Base-by-base conservation (phyloP, 2,113 vertebrate species). In the Stegastes partitus region DNA sequence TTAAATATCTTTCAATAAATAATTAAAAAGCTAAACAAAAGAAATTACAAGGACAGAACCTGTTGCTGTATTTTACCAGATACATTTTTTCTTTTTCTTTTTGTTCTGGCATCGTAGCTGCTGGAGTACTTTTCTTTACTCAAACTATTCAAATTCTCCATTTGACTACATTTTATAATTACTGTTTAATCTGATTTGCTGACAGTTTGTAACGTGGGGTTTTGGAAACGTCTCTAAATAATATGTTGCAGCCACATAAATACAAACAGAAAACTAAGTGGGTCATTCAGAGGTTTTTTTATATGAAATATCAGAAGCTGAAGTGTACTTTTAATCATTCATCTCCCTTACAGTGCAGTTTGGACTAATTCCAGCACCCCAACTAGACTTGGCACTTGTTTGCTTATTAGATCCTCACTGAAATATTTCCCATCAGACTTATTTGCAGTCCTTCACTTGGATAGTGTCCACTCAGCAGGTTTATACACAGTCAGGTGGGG, bases 381-480 rank as follows among this genome's bases (percentile, higher is more conserved):
- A 22, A 10, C 14, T 34, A 10, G 31, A 34, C 31, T 34, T 34
- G 31, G 31, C 31, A 9, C 31, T 34, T 8, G 7, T 34, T 34
- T 34, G 6, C 10, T 34, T 9, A 9, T 34, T 22, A 49, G 7
- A 3, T 3, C 4, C 6, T 53, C 23, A 39, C 31, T 45, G 12
- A 26, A 22, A 54, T 70, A 31, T 11, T 39, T 54, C 37, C 16
- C 54, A 42, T 39, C n/a, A n/a, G 49, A 18, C 12, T 37, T 1
- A 55, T 59, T 51, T 26, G 15, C 31, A n/a, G n/a, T 34, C 15
- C 51, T 45, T 34, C 25, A 16, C 5, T 6, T 15, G n/a, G 1
- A 66, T 49, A 23, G 22, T 37, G 55, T 55, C 49, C 14, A 61
- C 39, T 70, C 39, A 55, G 71, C 47, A 61, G 26, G 2, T 62